A percentile compares a stretch with the other conserved stretches of the same genome.
phyloP scores from a whole-genome alignment of 2,888 invertebrate genomes.

The Homarus gammarus region DNA sequence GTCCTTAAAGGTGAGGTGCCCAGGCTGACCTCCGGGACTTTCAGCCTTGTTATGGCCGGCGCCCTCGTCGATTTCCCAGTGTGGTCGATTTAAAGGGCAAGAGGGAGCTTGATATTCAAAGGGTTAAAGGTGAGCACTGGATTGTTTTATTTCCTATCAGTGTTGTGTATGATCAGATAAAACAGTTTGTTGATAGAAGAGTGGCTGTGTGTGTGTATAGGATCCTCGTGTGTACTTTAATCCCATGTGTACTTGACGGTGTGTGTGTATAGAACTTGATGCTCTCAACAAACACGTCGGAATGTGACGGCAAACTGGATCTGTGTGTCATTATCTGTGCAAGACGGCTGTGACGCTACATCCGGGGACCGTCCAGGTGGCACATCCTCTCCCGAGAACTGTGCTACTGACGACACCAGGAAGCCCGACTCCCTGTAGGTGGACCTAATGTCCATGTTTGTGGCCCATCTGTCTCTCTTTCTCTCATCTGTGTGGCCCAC shows the following conservation, averaged over 20 bases:
- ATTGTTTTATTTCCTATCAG: background rate
- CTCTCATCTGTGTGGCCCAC: no score
- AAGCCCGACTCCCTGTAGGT: background rate
- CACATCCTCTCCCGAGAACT: background rate
- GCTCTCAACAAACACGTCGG: background rate
- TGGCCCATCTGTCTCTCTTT: no score
- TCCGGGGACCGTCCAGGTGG: background rate
- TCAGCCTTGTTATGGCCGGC: background rate
- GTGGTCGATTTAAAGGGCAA: background rate
- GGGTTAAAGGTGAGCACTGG: background rate
- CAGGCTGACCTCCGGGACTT: background rate
- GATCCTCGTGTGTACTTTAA: background rate
- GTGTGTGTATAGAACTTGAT: background rate
- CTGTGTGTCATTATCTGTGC: background rate
- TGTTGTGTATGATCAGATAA: background rate
- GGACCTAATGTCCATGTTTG: background rate
- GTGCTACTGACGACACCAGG: background rate
- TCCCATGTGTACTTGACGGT: background rate
- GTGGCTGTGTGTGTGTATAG: background rate
- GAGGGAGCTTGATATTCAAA: background rate
- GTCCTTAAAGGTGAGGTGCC: slow-evolving; percentile 5
- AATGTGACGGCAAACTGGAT: background rate
- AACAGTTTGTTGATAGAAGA: background rate
- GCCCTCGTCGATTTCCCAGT: background rate
- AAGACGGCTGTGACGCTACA: background rate